Evolutionary conservation across 2,797 vertebrate genomes (phyloP).

Genomic region (Tamandua tetradactyla): DNA sequence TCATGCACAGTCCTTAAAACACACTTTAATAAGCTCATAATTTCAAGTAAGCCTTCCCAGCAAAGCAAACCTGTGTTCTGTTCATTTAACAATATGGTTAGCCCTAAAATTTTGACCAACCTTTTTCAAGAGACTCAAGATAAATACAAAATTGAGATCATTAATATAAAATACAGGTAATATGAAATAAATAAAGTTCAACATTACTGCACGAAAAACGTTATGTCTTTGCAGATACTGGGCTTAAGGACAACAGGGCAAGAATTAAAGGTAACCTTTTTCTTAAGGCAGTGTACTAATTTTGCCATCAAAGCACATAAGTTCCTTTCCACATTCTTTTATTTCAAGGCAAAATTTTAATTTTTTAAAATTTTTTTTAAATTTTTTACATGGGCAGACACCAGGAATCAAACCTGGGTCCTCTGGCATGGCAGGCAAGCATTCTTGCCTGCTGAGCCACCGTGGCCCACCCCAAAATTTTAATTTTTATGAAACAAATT

Average conservation of each 20-base stretch:
- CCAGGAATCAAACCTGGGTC: too few species aligned
- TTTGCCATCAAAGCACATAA: neutral
- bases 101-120: conserved; percentile 41
- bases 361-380: too few species aligned
- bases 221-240: neutral
- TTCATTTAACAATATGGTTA: conserved; percentile 5
- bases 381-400: too few species aligned
- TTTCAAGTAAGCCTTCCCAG: conserved; percentile 43
- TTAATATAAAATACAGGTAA: neutral
- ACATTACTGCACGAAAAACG: conserved; percentile 5
- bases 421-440: too few species aligned
- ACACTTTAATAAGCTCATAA: conserved; percentile 44
- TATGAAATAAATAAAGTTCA: neutral
- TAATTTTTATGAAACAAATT: conserved; percentile 42
- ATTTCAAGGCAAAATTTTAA: neutral
- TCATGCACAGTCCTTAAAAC: conserved; percentile 24
- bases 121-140: conserved; percentile 38
- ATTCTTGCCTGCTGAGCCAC: too few species aligned
- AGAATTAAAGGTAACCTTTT: neutral
- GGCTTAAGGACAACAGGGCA: conserved; percentile 8
- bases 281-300: neutral
- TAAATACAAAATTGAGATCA: neutral
- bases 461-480: too few species aligned
- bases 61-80: conserved; percentile 36
- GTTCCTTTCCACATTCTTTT: neutral